Evolutionary conservation across 2,888 invertebrate species (phyloP).

Genomic region (Lamellibrachia columna): DNA sequence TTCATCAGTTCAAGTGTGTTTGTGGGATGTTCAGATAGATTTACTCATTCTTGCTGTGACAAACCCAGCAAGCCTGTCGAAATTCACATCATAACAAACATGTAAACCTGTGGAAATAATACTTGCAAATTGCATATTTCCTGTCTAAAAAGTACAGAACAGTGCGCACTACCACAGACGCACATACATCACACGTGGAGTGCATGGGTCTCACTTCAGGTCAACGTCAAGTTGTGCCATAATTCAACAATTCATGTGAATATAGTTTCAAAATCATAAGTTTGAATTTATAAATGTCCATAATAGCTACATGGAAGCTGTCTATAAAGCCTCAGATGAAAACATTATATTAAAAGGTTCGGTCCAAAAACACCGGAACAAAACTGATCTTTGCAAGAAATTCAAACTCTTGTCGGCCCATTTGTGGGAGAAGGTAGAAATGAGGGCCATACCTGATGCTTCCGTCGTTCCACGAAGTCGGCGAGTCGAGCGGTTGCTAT

Average conservation of each 20-base stretch:
- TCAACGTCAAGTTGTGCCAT: not conserved
- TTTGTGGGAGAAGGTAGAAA: not conserved
- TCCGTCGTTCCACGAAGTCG: slow-evolving; percentile 59
- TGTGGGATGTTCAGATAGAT: not conserved
- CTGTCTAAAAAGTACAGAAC: too few relatives aligned
- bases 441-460: slow-evolving; percentile 52
- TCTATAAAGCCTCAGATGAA: not conserved
- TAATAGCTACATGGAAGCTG: not conserved
- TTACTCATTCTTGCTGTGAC: too few relatives aligned
- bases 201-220: not conserved
- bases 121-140: too few relatives aligned
- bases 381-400: not conserved
- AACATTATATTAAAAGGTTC: not conserved
- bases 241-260: not conserved
- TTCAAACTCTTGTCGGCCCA: not conserved
- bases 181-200: not conserved
- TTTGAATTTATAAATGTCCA: not conserved
- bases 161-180: not conserved
- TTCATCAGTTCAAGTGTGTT: not conserved
- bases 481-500: slow-evolving; percentile 54
- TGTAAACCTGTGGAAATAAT: too few relatives aligned
- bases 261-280: not conserved
- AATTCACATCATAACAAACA: too few relatives aligned
- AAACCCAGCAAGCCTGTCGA: too few relatives aligned
- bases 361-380: not conserved